phyloP scores from a whole-genome alignment of 2,888 invertebrate genomes.

The Flexamia atlantica region DNA sequence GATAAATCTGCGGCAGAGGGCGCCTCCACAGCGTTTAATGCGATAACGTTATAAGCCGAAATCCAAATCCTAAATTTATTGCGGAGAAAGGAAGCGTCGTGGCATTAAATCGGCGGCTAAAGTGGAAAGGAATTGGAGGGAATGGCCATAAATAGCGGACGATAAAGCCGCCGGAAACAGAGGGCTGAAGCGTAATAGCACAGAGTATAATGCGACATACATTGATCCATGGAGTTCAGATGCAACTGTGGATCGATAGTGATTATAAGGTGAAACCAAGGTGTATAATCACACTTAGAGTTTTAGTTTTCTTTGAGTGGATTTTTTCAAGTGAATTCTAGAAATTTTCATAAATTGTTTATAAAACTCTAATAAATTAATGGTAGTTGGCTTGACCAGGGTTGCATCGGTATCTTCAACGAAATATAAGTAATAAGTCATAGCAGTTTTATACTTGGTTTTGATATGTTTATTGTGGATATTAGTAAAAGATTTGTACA shows the following conservation, averaged over 20 bases:
- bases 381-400: no score
- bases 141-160: constrained; percentile 52
- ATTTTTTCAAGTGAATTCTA: no score
- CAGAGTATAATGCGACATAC: constrained; percentile 35
- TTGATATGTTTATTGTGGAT: no score
- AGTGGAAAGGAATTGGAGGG: constrained; percentile 57
- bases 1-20: constrained; percentile 25
- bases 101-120: constrained; percentile 60
- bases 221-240: constrained; percentile 20
- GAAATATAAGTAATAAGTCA: no score
- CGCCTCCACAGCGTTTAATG: constrained; percentile 45
- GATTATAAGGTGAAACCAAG: no score
- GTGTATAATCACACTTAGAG: no score
- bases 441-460: no score
- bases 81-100: constrained; percentile 57
- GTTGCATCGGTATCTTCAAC: no score
- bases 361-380: no score
- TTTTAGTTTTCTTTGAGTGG: no score
- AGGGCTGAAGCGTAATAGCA: constrained; percentile 30
- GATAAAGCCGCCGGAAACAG: constrained; percentile 50
- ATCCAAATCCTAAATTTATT: constrained; percentile 54
- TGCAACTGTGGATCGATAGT: background rate
- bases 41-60: constrained; percentile 55
- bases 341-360: no score
- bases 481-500: no score